Base-by-base conservation (phyloP, 2,888 invertebrate genomes). In the Thereva unica region DNA sequence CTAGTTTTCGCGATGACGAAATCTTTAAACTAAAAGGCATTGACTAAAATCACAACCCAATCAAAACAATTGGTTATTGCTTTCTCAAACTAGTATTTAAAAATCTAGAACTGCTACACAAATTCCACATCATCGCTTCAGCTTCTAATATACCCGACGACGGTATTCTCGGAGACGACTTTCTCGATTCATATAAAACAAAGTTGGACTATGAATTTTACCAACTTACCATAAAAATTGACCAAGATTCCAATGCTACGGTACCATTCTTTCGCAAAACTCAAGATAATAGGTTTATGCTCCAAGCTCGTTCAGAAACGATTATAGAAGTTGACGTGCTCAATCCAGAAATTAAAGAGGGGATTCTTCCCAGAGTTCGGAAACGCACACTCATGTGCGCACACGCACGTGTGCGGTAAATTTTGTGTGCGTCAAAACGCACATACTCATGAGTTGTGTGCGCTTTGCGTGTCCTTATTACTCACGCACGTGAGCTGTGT, bases 91-190 rank as follows among this genome's bases (percentile, higher is more conserved):
- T 54, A 7, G 1, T 2, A 9, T 9, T 8, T 8, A 45, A 8
- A 10, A 9, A 45, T 8, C 5, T 9, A 4, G n/a, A 7, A 10
- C 2, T 55, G 8, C 10, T 8, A 44, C 34, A 35, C 9, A 45
- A 45, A 44, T 56, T 56, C 34, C 56, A 56, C 23, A 56, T 56
- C 34, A 47, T 59, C 9, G 7, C 49, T 4, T 8, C 41, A 4
- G 3, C 2, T 8, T 49, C 49, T 9, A 47, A 49, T 12, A 47
- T 59, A 47, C 47, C 59, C 0, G 37, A 49, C 49, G 59, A 59
- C 35, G 59, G 59, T n/a, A 59, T 59, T 6, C 40, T 59, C n/a
- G 59, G 59, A n/a, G 49, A 49, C 12, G 49, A 59, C 6, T 59
- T 59, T n/a, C 10, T 59, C 5, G 3, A 10, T 6, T 38, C 5